These are phyloP conservation scores for Odontocolon sp. DNA, from an alignment of 2,888 invertebrate genomes.

Conservation along the genomic window DNA sequence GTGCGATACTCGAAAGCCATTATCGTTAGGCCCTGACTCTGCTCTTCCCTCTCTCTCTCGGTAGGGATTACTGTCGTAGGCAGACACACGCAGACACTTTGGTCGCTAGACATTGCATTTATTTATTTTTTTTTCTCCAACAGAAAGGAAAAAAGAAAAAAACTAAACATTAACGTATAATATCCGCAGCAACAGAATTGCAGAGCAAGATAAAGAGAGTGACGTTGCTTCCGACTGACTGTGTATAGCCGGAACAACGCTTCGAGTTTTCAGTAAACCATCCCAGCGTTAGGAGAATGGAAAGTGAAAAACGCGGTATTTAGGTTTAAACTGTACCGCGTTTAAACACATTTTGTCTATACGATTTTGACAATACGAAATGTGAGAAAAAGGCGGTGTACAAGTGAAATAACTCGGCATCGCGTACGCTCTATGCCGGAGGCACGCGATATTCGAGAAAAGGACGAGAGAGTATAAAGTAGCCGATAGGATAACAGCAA, in stretches of 20 bases:
- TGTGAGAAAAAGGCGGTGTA: conserved; percentile 17
- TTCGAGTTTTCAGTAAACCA: conserved; percentile 12
- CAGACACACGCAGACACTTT: conserved; percentile 37
- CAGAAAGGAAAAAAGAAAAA: conserved; percentile 19
- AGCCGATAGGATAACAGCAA: conserved; percentile 40
- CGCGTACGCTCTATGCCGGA: neutral
- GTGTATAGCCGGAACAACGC: conserved; percentile 22
- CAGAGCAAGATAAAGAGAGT: conserved; percentile 5
- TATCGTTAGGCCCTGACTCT: conserved; percentile 70
- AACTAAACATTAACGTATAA: conserved; percentile 38
- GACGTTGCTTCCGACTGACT: conserved; percentile 13
- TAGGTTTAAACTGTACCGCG: no score
- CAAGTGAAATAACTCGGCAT: conserved; percentile 36
- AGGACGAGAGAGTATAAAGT: conserved; percentile 38
- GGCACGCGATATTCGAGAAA: conserved; percentile 43
- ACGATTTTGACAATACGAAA: conserved; percentile 1
- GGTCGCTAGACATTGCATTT: conserved; percentile 17
- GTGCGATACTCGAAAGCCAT: conserved; percentile 76
- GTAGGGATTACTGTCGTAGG: conserved; percentile 50
- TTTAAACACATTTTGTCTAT: no score
- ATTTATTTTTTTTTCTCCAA: neutral
- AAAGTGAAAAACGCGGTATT: neutral
- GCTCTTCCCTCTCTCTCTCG: conserved; percentile 23
- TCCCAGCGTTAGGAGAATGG: conserved; percentile 3
- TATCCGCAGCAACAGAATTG: neutral